A percentile compares a stretch with the other conserved stretches of the same genome.
Evolutionary conservation across 1,140 invertebrate genomes (phyloP).

Genomic region (Nilaparvata lugens): DNA sequence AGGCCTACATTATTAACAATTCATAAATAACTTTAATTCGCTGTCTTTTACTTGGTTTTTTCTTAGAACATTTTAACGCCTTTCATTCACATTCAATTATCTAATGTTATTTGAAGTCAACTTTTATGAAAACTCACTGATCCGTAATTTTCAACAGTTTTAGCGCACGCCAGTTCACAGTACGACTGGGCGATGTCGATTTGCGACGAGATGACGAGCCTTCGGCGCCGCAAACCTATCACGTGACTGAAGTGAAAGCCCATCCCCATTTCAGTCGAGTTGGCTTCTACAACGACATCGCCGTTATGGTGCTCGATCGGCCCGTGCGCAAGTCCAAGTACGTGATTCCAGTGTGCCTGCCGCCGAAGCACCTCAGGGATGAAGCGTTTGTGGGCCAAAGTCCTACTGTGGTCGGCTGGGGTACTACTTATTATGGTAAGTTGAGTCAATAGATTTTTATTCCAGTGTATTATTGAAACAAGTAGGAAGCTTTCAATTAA

Average conservation of each 20-base stretch:
- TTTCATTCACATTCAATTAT: no score
- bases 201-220: conserved; percentile 70
- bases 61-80: no score
- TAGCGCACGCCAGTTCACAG: conserved; percentile 74
- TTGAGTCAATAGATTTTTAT: no score
- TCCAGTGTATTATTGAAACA: no score
- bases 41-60: no score
- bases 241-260: conserved; percentile 63
- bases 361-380: conserved; percentile 43
- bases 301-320: conserved; percentile 62
- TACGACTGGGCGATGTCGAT: conserved; percentile 81
- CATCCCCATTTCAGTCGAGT: conserved; percentile 73
- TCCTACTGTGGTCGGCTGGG: conserved; percentile 88
- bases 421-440: conserved; percentile 69
- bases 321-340: conserved; percentile 70
- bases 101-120: no score
- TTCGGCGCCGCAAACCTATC: conserved; percentile 63
- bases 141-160: conserved; percentile 48
- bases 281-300: conserved; percentile 89
- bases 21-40: no score
- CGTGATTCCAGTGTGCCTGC: conserved; percentile 80
- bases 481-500: no score
- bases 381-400: conserved; percentile 57
- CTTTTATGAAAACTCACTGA: no score
- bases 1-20: no score